Percentiles rank a stretch among this genome's conserved stretches.
Conservation (phyloP, 2,888 invertebrate genomes). For the Dyspetes luteomarginatus region DNA sequence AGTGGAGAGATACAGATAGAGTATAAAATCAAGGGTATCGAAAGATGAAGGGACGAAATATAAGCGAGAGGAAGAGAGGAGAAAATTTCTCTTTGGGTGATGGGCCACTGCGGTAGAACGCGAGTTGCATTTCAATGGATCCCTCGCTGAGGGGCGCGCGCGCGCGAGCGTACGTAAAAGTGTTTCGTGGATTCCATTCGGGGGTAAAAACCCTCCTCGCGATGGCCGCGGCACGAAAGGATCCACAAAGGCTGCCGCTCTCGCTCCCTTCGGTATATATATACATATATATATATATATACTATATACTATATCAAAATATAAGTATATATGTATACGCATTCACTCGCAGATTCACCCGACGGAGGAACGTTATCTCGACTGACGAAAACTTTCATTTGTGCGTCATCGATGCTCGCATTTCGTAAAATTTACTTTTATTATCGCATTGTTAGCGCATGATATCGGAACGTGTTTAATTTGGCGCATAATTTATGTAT, state of each 20-base stretch:
- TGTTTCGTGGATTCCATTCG: conserved; percentile 79
- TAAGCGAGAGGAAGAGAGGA: conserved; percentile 47
- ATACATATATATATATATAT: background rate
- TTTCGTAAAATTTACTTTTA: background rate
- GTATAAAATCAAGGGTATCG: conserved; percentile 48
- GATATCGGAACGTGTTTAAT: too few relatives aligned
- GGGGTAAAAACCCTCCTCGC: conserved; percentile 79
- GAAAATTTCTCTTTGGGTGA: conserved; percentile 65
- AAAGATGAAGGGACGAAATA: conserved; percentile 55
- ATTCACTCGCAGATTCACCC: conserved; percentile 11
- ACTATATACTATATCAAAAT: background rate
- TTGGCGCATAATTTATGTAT: too few relatives aligned
- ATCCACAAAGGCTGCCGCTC: conserved; percentile 77
- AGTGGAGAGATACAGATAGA: conserved; percentile 12
- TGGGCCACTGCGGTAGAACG: conserved; percentile 76
- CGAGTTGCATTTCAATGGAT: conserved; percentile 80
- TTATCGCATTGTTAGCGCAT: background rate
- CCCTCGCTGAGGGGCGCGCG: conserved; percentile 68
- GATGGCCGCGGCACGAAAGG: conserved; percentile 74
- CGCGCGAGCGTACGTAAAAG: conserved; percentile 76
- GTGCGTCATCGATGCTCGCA: background rate
- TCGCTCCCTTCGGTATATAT: conserved; percentile 27
- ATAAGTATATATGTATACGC: background rate
- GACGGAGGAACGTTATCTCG: background rate
- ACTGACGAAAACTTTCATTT: background rate